These are phyloP conservation scores for Cydia amplana DNA, from an alignment of 1,140 invertebrate species.

Conservation along the genomic window DNA sequence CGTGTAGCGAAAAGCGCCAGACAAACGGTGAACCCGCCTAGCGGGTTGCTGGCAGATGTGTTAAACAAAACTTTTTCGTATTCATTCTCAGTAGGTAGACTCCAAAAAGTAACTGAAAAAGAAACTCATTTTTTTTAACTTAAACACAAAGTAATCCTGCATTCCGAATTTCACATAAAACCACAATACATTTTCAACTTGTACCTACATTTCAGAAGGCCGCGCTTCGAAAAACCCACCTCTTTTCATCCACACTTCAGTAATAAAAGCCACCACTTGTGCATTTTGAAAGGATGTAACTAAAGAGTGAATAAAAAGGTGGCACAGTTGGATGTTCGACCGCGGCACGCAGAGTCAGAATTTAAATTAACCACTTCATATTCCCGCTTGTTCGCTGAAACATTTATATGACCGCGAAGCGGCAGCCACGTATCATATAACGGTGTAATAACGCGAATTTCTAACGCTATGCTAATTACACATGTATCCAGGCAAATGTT, in stretches of 20 bases:
- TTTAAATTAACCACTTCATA: constrained; percentile 70
- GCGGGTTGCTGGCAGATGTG: no score
- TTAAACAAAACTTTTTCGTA: background rate
- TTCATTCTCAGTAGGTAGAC: background rate
- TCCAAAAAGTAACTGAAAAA: background rate
- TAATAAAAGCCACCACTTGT: constrained; percentile 37
- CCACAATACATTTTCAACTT: constrained; percentile 9
- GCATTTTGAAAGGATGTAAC: constrained; percentile 49
- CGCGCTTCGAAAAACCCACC: constrained; percentile 12
- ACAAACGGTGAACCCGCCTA: no score
- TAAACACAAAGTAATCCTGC: background rate
- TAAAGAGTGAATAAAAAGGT: constrained; percentile 45
- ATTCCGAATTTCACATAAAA: constrained; percentile 11
- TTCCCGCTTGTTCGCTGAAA: constrained; percentile 53
- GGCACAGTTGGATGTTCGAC: constrained; percentile 43
- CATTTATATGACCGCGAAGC: constrained; percentile 53
- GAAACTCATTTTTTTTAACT: background rate
- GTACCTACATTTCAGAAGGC: constrained; percentile 2
- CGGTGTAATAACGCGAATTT: constrained; percentile 30
- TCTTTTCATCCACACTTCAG: constrained; percentile 23
- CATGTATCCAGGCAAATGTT: background rate
- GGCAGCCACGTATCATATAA: constrained; percentile 35
- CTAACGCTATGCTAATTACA: constrained; percentile 21
- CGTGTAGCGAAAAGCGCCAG: no score
- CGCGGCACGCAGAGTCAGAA: constrained; percentile 51